Conservation (phyloP, 2,888 invertebrate genomes). For the Pogonocherus hispidulus region DNA sequence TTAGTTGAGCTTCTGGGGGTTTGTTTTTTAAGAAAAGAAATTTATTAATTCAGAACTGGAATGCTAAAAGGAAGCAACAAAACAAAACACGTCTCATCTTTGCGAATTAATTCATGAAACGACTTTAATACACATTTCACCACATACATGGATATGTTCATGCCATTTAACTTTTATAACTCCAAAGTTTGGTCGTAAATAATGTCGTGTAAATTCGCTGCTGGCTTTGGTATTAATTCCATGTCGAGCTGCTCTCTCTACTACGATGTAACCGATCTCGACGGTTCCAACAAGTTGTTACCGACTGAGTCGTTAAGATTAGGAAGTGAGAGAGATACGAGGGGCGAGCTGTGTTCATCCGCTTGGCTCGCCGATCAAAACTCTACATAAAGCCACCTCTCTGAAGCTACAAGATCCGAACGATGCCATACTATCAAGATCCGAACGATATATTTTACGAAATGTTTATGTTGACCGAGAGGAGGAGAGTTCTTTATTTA, state of each 20-base stretch:
- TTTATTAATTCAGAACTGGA: too few relatives aligned
- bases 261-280: background rate
- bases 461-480: too few relatives aligned
- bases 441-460: too few relatives aligned
- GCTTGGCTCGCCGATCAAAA: too few relatives aligned
- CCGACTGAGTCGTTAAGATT: constrained; percentile 38
- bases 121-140: constrained; percentile 36
- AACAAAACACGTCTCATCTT: background rate
- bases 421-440: too few relatives aligned
- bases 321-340: constrained; percentile 24
- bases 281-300: constrained; percentile 31
- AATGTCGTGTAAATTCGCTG: constrained; percentile 33
- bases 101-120: background rate
- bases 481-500: too few relatives aligned
- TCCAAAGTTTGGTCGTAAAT: constrained; percentile 46
- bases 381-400: too few relatives aligned
- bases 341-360: background rate
- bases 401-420: too few relatives aligned
- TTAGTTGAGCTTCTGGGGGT: too few relatives aligned
- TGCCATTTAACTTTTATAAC: constrained; percentile 44
- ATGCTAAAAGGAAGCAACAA: too few relatives aligned
- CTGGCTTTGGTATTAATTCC: constrained; percentile 32
- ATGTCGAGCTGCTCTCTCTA: background rate
- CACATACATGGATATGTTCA: constrained; percentile 24
- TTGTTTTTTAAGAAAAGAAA: too few relatives aligned